phyloP scores from a whole-genome alignment of 2,113 vertebrate genomes.

The Mirza zaza region DNA sequence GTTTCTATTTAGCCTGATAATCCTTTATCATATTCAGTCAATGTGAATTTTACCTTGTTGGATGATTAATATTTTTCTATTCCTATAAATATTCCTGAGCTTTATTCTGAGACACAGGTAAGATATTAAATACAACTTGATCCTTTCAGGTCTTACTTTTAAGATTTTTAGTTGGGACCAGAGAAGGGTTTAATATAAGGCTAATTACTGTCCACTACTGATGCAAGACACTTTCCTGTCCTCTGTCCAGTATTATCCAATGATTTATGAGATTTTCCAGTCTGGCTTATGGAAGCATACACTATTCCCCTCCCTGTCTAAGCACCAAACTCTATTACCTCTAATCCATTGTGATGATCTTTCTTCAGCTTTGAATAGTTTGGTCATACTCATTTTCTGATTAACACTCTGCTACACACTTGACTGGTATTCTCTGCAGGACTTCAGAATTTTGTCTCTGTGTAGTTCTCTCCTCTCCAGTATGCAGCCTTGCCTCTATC shows the following conservation, averaged over 20 bases:
- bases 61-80: too few relatives aligned
- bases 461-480: background rate
- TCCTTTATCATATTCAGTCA: too few relatives aligned
- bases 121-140: too few relatives aligned
- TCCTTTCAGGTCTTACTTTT: too few relatives aligned
- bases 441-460: background rate
- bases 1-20: too few relatives aligned
- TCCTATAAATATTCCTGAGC: too few relatives aligned
- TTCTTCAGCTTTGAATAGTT: background rate
- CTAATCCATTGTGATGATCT: background rate
- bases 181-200: too few relatives aligned
- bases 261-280: background rate
- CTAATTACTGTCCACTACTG: too few relatives aligned
- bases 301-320: background rate
- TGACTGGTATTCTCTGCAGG: background rate
- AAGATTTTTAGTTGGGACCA: too few relatives aligned
- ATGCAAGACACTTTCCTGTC: background rate
- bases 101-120: too few relatives aligned
- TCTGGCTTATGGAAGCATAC: background rate
- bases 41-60: too few relatives aligned
- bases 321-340: background rate
- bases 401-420: background rate
- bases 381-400: background rate
- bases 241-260: background rate
- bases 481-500: background rate